Evolutionary conservation across 2,113 vertebrate genomes (phyloP).

Genomic region (Suricata suricatta): DNA sequence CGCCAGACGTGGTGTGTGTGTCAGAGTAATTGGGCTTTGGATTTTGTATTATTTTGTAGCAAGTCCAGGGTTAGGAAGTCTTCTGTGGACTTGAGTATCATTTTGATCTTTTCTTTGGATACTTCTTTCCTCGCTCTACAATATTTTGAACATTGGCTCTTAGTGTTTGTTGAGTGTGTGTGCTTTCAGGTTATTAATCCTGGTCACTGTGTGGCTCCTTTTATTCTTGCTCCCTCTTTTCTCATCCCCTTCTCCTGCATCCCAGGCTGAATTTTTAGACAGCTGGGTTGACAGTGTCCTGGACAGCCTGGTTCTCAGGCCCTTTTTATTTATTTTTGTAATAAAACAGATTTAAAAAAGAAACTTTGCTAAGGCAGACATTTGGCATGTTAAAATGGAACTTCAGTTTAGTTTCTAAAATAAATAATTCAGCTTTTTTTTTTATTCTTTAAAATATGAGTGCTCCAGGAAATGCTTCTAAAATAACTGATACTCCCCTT

Average conservation of each 20-base stretch:
- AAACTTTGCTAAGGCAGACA: conserved; percentile 57
- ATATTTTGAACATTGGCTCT: not conserved
- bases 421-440: conserved; percentile 61
- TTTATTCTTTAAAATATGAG: conserved; percentile 33
- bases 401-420: conserved; percentile 60
- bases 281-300: not conserved
- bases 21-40: not conserved
- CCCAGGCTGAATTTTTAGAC: not conserved
- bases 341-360: conserved; percentile 37
- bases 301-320: conserved; percentile 44
- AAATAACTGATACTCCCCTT: conserved; percentile 69
- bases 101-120: not conserved
- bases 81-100: not conserved
- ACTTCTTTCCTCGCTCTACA: not conserved
- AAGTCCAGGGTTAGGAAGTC: not conserved
- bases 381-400: conserved; percentile 72
- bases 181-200: not conserved
- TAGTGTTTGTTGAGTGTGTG: not conserved
- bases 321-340: not conserved
- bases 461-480: conserved; percentile 72
- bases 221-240: not conserved
- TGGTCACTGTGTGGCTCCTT: not conserved
- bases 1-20: not conserved
- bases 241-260: too few species aligned
- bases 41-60: not conserved